phyloP scores from a whole-genome alignment of 2,888 invertebrate species.

The Zeuzera pyrina region DNA sequence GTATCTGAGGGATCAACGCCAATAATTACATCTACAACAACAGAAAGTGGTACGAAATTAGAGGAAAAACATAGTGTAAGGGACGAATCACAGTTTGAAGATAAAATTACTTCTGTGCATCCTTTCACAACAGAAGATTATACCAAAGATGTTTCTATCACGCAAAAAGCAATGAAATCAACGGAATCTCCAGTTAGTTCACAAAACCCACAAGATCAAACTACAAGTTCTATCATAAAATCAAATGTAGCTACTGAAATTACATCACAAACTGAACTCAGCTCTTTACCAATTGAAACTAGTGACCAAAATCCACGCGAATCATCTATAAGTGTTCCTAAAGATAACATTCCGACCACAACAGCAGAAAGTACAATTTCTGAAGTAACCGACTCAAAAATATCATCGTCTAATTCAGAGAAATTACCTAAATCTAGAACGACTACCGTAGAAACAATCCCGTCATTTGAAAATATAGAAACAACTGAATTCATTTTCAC shows the following conservation, averaged over 20 bases:
- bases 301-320: constrained; percentile 60
- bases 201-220: constrained; percentile 28
- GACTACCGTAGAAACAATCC: too few species aligned
- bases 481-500: constrained; percentile 53
- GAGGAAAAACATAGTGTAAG: constrained; percentile 16
- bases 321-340: constrained; percentile 33
- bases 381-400: constrained; percentile 26
- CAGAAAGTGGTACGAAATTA: constrained; percentile 11
- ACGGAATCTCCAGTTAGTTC: constrained; percentile 18
- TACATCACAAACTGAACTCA: constrained; percentile 53
- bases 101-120: constrained; percentile 9
- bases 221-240: constrained; percentile 34
- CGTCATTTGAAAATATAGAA: constrained; percentile 43
- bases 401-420: constrained; percentile 29
- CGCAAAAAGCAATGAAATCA: constrained; percentile 13
- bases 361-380: constrained; percentile 26
- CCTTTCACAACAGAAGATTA: constrained; percentile 8
- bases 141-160: constrained; percentile 17
- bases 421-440: too few species aligned
- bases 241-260: constrained; percentile 47
- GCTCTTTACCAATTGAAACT: constrained; percentile 57
- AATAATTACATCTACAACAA: constrained; percentile 12
- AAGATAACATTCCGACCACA: constrained; percentile 30
- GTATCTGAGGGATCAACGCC: constrained; percentile 10
- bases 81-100: constrained; percentile 4